phyloP scores from a whole-genome alignment of 2,797 vertebrate species.

The Premnoplex brunnescens region DNA sequence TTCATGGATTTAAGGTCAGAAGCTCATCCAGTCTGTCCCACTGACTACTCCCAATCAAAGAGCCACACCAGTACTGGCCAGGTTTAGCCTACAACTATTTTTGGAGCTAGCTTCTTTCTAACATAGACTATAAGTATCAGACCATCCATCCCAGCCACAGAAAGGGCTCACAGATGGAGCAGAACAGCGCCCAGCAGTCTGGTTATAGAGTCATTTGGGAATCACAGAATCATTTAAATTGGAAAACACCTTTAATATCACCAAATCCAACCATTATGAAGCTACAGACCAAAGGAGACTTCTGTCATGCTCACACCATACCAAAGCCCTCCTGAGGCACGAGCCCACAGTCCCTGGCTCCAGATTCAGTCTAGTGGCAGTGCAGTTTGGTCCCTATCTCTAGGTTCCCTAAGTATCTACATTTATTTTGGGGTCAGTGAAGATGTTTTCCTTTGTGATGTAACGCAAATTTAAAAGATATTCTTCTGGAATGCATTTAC shows the following conservation, averaged over 20 bases:
- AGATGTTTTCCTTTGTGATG: not conserved
- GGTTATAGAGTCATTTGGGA: not conserved
- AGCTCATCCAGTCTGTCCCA: not conserved
- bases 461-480: not conserved
- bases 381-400: not conserved
- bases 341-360: not conserved
- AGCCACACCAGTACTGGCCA: not conserved
- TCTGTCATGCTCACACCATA: too few species aligned
- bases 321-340: not conserved
- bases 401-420: not conserved
- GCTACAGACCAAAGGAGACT: not conserved
- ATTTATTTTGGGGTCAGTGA: not conserved
- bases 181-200: not conserved
- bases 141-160: not conserved
- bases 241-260: not conserved
- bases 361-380: not conserved
- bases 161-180: not conserved
- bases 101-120: not conserved
- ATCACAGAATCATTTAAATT: not conserved
- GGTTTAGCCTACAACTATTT: not conserved
- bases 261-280: not conserved
- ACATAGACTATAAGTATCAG: not conserved
- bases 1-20: not conserved
- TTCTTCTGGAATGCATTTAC: not conserved
- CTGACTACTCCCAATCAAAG: not conserved